These are phyloP conservation scores for Brachyhypopomus gauderio DNA, from an alignment of 2,113 vertebrate species.

Conservation along the genomic window DNA sequence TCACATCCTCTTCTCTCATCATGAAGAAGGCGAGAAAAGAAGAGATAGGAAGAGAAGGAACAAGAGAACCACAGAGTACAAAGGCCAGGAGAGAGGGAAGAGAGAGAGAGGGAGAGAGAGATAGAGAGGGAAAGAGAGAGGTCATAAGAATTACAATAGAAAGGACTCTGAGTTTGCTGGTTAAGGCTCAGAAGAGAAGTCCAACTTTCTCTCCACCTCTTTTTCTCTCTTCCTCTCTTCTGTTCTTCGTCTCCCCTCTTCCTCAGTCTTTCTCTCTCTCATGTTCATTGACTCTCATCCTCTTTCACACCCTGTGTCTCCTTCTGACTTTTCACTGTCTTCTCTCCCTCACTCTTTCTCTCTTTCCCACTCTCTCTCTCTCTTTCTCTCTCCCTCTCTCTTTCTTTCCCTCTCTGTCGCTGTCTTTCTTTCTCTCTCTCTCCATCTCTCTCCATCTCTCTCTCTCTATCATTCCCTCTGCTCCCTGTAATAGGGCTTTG, in stretches of 20 bases:
- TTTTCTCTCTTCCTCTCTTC: conserved; percentile 12
- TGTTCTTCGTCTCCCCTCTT: conserved; percentile 8
- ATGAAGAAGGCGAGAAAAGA: not conserved
- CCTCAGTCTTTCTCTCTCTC: conserved; percentile 10
- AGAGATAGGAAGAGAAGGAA: not conserved
- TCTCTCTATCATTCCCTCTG: not conserved
- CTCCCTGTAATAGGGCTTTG: conserved; percentile 14
- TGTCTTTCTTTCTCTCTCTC: conserved; percentile 30
- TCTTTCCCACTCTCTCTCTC: conserved; percentile 38
- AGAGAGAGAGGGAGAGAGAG: no score
- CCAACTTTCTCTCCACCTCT: not conserved
- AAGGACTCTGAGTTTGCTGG: no score
- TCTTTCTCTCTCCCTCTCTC: not conserved
- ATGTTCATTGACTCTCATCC: not conserved
- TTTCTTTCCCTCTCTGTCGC: not conserved
- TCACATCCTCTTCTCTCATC: not conserved
- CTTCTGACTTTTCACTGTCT: not conserved
- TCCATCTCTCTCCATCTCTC: not conserved
- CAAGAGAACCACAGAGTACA: no score
- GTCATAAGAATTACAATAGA: no score
- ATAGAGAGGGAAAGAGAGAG: no score
- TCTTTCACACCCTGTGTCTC: not conserved
- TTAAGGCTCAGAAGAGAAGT: not conserved
- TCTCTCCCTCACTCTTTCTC: conserved; percentile 26
- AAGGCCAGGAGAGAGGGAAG: no score